Base-by-base conservation (phyloP, 2,113 vertebrate genomes). In the Verasper variegatus region DNA sequence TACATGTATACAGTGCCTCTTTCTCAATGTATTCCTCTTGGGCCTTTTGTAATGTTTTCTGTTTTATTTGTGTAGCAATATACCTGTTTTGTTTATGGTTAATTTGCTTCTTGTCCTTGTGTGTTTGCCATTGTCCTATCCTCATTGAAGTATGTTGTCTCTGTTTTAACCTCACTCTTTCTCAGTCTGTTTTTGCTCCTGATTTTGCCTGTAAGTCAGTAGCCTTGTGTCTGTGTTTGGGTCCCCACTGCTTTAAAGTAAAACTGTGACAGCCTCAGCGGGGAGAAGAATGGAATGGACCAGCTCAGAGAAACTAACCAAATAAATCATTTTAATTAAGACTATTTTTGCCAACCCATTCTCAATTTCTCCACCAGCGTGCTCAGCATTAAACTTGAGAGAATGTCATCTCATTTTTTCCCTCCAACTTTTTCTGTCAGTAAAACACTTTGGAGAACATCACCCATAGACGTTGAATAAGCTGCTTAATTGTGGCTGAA, bases 321-420 rank as follows among this genome's bases (percentile, higher is more conserved):
- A 65, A 72, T 76, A 82, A 69, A 73, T 86, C 35, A 24, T 55
- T 68, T 12, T 70, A 86, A 86, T 83, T 62, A 74, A 65, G 37
- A 69, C 12, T 10, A 14, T 31, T 67, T 68, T 7, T 24, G 40
- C 26, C n/a, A n/a, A 5, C 27, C 3, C 4, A 37, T 57, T 73
- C 18, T 58, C n/a, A 67, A 26, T 26, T 45, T 67, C 54, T 77
- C 52, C 31, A 11, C 17, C 24, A 24, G 23, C 14, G 20, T 24
- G 49, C 20, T 63, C 45, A 27, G 57, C 17, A 40, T 20, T 52
- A 57, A 49, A 65, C 74, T 4, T 0, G 1, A 4, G 65, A 37
- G 21, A 71, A 8, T 21, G 24, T 68, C 17, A 20, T 64, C 47
- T 57, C 12, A 0, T 54, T 64, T 65, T 45, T 63, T 60, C 3